phyloP scores from a whole-genome alignment of 2,888 invertebrate species.

The Dasypolia templi region DNA sequence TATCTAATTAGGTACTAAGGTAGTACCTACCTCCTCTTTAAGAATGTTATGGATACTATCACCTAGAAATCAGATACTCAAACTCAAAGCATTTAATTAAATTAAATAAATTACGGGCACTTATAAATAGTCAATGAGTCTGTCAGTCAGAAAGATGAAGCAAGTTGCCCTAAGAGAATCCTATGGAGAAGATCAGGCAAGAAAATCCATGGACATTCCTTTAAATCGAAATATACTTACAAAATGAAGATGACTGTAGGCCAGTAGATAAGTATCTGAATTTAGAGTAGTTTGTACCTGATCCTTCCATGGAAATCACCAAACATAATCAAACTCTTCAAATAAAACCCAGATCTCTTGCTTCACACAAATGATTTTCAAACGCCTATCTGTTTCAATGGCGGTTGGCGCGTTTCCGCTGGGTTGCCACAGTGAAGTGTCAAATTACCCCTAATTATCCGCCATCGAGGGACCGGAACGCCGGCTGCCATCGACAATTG shows the following conservation, averaged over 20 bases:
- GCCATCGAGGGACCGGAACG: conserved; percentile 72
- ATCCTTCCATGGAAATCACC: not conserved
- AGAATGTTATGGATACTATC: not conserved
- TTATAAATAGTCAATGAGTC: not conserved
- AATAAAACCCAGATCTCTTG: conserved; percentile 48
- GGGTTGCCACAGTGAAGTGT: conserved; percentile 74
- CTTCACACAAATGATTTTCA: conserved; percentile 59
- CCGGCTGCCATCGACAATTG: conserved; percentile 70
- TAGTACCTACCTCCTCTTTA: not conserved
- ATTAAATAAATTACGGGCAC: not conserved
- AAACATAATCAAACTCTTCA: not conserved
- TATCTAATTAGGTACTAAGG: not conserved
- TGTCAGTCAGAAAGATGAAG: not conserved
- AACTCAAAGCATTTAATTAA: not conserved
- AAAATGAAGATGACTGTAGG: not conserved
- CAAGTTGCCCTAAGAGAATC: not conserved
- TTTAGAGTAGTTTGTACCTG: not conserved
- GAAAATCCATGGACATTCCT: not conserved
- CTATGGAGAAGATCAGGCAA: not conserved
- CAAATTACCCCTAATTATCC: conserved; percentile 78
- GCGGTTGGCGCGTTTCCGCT: conserved; percentile 70
- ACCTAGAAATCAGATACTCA: not conserved
- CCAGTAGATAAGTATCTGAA: not conserved
- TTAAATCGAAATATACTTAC: not conserved
- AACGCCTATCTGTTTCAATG: conserved; percentile 67